phyloP scores from a whole-genome alignment of 2,113 vertebrate species.

The Brienomyrus longianalis region DNA sequence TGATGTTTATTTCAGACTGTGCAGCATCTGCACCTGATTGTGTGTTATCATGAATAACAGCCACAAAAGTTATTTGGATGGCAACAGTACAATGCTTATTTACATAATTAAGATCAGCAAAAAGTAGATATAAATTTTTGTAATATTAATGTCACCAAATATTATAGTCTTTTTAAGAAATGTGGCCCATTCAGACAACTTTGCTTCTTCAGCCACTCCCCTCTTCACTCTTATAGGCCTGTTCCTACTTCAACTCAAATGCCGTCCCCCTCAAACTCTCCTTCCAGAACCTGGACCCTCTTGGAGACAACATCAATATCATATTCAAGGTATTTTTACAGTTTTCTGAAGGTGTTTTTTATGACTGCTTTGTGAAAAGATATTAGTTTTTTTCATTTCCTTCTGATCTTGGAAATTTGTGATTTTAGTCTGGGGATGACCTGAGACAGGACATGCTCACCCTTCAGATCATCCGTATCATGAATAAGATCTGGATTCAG shows the following conservation, averaged over 20 bases:
- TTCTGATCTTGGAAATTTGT: background rate
- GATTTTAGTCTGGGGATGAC: constrained; percentile 80
- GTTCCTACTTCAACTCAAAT: constrained; percentile 96
- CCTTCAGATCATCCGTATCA: constrained; percentile 92
- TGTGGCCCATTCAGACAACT: background rate
- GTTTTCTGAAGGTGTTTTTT: background rate
- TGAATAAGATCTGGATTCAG: constrained; percentile 98
- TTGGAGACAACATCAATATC: constrained; percentile 82
- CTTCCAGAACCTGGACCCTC: constrained; percentile 81
- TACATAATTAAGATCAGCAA: background rate
- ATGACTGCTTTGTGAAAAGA: background rate
- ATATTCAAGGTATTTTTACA: constrained; percentile 83
- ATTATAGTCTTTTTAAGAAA: background rate
- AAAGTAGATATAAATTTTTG: background rate
- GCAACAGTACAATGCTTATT: background rate
- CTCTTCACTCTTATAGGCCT: constrained; percentile 60
- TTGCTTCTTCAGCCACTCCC: background rate
- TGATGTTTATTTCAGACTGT: background rate
- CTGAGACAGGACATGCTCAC: constrained; percentile 97
- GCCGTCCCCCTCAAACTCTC: constrained; percentile 89
- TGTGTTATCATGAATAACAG: background rate
- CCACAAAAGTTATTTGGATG: background rate
- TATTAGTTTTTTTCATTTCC: background rate
- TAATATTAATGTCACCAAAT: background rate
- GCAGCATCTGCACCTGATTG: background rate